phyloP scores from a whole-genome alignment of 1,140 invertebrate genomes.

The Glomeris maerens region DNA sequence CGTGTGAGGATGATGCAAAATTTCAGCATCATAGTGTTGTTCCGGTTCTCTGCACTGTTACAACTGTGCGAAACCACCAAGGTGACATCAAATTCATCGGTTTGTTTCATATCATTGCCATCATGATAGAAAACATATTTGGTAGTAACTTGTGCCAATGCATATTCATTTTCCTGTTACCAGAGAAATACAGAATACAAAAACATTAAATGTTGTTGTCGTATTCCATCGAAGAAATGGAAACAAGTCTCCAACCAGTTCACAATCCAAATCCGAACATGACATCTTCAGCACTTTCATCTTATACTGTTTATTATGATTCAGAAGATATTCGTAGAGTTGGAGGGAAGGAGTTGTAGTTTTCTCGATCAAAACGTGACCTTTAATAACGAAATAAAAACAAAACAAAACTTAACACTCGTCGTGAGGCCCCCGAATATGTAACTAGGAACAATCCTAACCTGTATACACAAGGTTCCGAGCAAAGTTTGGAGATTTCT shows the following conservation, averaged over 20 bases:
- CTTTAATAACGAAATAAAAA: conserved; percentile 32
- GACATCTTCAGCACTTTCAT: conserved; percentile 55
- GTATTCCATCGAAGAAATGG: background rate
- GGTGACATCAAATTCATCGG: conserved; percentile 53
- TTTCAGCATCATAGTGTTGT: too few relatives aligned
- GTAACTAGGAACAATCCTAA: conserved; percentile 25
- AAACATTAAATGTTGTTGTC: background rate
- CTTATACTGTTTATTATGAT: conserved; percentile 50
- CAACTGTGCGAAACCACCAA: conserved; percentile 51
- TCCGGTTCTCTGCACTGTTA: too few relatives aligned
- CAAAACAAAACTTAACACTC: too few relatives aligned
- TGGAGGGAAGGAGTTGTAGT: conserved; percentile 47
- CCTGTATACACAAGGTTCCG: conserved; percentile 58
- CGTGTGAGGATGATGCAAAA: conserved; percentile 60
- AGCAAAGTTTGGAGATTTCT: conserved; percentile 65
- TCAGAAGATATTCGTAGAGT: conserved; percentile 55
- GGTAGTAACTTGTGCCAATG: conserved; percentile 42
- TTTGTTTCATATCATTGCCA: conserved; percentile 43
- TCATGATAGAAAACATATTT: conserved; percentile 45
- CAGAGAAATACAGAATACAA: conserved; percentile 5
- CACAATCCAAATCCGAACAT: conserved; percentile 26
- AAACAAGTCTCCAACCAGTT: background rate
- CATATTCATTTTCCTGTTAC: conserved; percentile 38
- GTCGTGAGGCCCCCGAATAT: background rate
- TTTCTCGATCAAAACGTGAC: conserved; percentile 42